These are phyloP conservation scores for Danionella dracula DNA, from an alignment of 2,797 vertebrate genomes.

Conservation along the genomic window DNA sequence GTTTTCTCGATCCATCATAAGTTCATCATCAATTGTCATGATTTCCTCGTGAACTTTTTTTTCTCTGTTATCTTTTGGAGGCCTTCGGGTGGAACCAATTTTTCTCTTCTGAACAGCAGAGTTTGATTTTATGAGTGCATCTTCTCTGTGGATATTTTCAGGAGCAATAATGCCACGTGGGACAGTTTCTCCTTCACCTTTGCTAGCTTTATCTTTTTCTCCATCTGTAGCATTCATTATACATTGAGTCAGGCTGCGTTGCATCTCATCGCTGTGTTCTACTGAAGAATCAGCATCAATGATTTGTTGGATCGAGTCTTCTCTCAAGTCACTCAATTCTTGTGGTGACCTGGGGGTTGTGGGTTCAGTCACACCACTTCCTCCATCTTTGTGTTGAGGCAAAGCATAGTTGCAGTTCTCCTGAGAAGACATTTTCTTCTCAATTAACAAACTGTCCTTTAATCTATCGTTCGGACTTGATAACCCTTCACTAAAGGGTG, in stretches of 20 bases:
- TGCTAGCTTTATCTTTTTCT: background rate
- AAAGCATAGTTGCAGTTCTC: background rate
- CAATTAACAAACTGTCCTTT: background rate
- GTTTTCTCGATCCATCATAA: background rate
- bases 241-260: background rate
- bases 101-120: background rate
- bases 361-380: background rate
- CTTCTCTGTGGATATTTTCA: background rate
- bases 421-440: background rate
- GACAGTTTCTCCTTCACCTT: background rate
- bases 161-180: background rate
- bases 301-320: background rate
- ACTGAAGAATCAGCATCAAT: background rate
- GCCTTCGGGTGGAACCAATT: constrained; percentile 10
- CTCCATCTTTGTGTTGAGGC: background rate
- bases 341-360: background rate
- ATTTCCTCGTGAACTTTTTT: background rate
- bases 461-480: background rate
- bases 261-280: background rate
- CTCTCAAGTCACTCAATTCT: background rate
- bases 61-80: background rate
- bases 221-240: background rate
- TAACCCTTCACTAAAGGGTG: too few relatives aligned
- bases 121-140: background rate
- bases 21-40: background rate